Conservation (phyloP, 2,888 invertebrate genomes). For the Cryptophagus acutangulus region DNA sequence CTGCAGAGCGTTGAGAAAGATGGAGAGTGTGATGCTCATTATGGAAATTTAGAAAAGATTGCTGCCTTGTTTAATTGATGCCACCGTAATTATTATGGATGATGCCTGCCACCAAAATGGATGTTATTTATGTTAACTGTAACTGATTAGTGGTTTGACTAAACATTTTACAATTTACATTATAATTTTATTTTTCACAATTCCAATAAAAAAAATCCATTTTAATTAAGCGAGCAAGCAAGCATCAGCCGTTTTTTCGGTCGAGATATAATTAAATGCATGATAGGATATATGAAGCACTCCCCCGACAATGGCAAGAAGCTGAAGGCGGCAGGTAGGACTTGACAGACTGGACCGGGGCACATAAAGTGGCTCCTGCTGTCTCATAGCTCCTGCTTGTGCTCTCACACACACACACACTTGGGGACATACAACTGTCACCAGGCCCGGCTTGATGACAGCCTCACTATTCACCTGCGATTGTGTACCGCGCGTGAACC, state of each 20-base stretch:
- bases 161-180: not conserved
- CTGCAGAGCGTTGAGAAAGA: constrained; percentile 20
- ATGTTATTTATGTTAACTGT: constrained; percentile 9
- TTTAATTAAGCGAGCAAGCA: too few species aligned
- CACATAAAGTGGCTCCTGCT: constrained; percentile 34
- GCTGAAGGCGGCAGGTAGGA: constrained; percentile 30
- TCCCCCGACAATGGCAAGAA: constrained; percentile 19
- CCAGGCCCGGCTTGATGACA: constrained; percentile 30
- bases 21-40: constrained; percentile 16
- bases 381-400: constrained; percentile 35
- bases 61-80: constrained; percentile 13
- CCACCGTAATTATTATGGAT: constrained; percentile 19
- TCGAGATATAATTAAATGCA: too few species aligned
- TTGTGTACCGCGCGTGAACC: constrained; percentile 28
- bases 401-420: constrained; percentile 26
- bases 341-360: constrained; percentile 31
- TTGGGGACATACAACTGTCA: constrained; percentile 34
- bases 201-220: too few species aligned
- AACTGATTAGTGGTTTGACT: constrained; percentile 1
- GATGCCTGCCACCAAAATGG: constrained; percentile 13
- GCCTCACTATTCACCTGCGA: constrained; percentile 33
- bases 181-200: too few species aligned
- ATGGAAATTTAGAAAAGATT: constrained; percentile 15
- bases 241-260: too few species aligned
- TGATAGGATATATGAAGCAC: too few species aligned